Base-by-base conservation (phyloP, 2,797 vertebrate genomes). In the Diplodus sargus region DNA sequence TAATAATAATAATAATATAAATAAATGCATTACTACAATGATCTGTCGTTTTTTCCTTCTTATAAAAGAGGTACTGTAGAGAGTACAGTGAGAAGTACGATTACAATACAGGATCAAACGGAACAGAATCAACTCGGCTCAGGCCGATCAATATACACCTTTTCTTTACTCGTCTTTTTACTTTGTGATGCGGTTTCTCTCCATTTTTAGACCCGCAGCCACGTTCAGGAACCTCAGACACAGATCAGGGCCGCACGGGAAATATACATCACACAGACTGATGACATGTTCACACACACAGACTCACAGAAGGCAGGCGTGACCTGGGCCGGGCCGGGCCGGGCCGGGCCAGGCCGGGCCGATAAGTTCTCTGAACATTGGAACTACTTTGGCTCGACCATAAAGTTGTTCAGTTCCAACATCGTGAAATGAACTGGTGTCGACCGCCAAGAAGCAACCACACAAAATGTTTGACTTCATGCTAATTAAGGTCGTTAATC, bases 1-100 rank as follows among this genome's bases (percentile, higher is more conserved):
- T 81, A 74, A 87, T 73, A 83, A 91, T 90, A 43, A 94, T 88
- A 82, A 91, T 90, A 90, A 93, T 90, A 92, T 93, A 94, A 93
- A 92, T 91, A 91, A 89, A 91, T 87, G 89, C 81, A 87, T 87
- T 87, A 91, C 90, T 92, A 95, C 93, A 89, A 91, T 70, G 86
- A 90, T 86, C 84, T 83, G 85, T 87, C 83, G 69, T 89, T 89
- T 85, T 85, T 76, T 90, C 87, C 83, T 89, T 85, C 77, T 79
- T 83, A 91, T 81, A 91, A 92, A 92, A 92, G 87, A 90, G 87
- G 83, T 85, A 58, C 90, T 91, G 91, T 83, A 88, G 86, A 91
- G 87, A 83, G 91, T 86, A 94, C 88, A 90, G 91, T 91, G 88
- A 89, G 90, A 90, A 87, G 60, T 80, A 93, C 85, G 71, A 89